Evolutionary conservation across 92 coral and sea anemone species (phyloP).

Genomic region (Heteractis magnifica): DNA sequence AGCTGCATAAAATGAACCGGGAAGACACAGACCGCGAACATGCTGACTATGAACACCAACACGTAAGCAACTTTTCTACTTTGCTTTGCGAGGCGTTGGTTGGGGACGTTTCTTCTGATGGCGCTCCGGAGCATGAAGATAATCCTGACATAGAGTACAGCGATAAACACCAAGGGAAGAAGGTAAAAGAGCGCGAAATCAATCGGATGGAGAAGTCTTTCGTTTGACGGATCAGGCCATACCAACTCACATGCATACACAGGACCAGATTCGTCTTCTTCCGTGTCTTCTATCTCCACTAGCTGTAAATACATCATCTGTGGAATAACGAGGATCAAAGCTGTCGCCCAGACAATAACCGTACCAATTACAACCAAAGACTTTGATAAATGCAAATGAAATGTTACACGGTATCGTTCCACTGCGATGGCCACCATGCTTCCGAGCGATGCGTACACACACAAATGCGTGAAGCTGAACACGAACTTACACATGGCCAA

Average conservation of each 20-base stretch:
- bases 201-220: slow-evolving; percentile 60
- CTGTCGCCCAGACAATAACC: slow-evolving; percentile 37
- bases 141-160: slow-evolving; percentile 51
- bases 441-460: slow-evolving; percentile 56
- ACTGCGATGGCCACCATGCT: slow-evolving; percentile 61
- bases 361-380: neutral
- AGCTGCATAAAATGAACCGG: slow-evolving; percentile 62
- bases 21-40: slow-evolving; percentile 55
- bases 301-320: slow-evolving; percentile 48
- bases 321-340: slow-evolving; percentile 50
- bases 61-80: slow-evolving; percentile 36
- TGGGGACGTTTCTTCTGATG: slow-evolving; percentile 31
- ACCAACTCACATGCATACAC: slow-evolving; percentile 50
- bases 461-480: slow-evolving; percentile 62
- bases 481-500: slow-evolving; percentile 55
- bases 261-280: neutral
- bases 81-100: slow-evolving; percentile 30
- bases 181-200: slow-evolving; percentile 49
- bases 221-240: slow-evolving; percentile 59
- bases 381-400: slow-evolving; percentile 20
- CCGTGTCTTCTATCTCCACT: slow-evolving; percentile 18
- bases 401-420: slow-evolving; percentile 50
- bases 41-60: slow-evolving; percentile 35
- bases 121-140: slow-evolving; percentile 42
- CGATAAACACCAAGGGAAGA: slow-evolving; percentile 36